A percentile compares a stretch with the other conserved stretches of the same genome.
Conservation (phyloP, 2,888 invertebrate genomes). For the Conus canariensis region DNA sequence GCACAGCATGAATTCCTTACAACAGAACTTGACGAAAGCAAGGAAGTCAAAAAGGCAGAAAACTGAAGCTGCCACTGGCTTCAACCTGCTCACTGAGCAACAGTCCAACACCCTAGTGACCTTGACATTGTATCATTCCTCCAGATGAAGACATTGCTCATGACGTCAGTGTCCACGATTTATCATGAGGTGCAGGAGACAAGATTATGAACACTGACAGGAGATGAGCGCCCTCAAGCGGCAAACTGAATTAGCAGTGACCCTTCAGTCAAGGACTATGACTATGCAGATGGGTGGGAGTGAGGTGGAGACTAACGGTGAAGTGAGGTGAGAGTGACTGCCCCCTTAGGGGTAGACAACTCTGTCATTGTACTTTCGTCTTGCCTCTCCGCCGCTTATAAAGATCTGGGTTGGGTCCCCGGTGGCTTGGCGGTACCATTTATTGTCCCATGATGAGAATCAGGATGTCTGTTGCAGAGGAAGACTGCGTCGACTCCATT, state of each 20-base stretch:
- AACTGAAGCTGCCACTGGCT: no score
- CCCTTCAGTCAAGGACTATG: background rate
- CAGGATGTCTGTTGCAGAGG: no score
- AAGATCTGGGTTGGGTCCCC: no score
- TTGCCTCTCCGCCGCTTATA: background rate
- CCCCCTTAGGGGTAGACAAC: slow-evolving; percentile 9
- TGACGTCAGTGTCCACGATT: background rate
- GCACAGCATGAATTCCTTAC: no score
- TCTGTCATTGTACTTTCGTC: background rate
- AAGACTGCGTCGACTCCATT: no score
- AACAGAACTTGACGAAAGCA: no score
- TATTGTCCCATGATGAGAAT: no score
- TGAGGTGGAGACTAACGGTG: background rate
- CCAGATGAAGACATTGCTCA: no score
- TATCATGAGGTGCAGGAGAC: background rate
- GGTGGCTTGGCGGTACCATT: no score
- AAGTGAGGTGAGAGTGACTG: background rate
- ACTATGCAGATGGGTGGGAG: background rate
- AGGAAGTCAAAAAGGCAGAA: no score
- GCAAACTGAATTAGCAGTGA: slow-evolving; percentile 4
- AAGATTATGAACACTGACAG: background rate
- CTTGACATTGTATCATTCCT: background rate
- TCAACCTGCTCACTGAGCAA: no score
- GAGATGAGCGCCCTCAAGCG: background rate
- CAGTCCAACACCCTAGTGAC: background rate